Base-by-base conservation (phyloP, 2,888 invertebrate species). In the Noctua pronuba region DNA sequence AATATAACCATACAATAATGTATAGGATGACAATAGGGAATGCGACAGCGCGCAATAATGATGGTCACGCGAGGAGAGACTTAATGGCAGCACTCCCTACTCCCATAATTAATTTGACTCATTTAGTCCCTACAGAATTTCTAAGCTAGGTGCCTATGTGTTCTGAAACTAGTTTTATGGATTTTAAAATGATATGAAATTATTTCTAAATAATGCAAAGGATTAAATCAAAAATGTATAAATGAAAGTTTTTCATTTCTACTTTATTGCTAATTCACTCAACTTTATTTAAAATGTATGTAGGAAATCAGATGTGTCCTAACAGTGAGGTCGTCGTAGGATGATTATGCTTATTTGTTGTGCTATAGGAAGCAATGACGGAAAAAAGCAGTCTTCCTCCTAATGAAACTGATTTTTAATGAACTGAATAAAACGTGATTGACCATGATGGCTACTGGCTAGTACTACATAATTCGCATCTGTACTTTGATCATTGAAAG, bases 11-110 rank as follows among this genome's bases (percentile, higher is more conserved):
- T 41, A 44, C 31, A 10, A n/a, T n/a, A 44, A 21, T 21, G 31
- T 16, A 35, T 46, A 8, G 10, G n/a, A 21, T 76, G 77, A 77
- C 46, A 62, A 62, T 28, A 64, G 13, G 21, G 35, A 28, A 13
- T n/a, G 28, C 44, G 35, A 55, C 38, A 28, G 16, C 18, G 18
- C 35, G n/a, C 28, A 28, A 38, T 55, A 28, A 21, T 28, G 18
- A 21, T 44, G 10, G 69, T 46, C 80, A 80, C 46, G 73, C 80
- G 31, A 65, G 52, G 60, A 18, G 16, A 5, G 2, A 55, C 38
- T 28, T 52, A 28, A 16, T 65, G 16, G 13, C 18, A 70, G 62
- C 72, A 46, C 44, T 64, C 41, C 41, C n/a, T n/a, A 46, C 44
- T 21, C 18, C 28, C 31, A n/a, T 64, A 46, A 38, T 72, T 31